These are phyloP conservation scores for Siniperca knerii DNA, from an alignment of 2,113 vertebrate genomes.

Conservation along the genomic window DNA sequence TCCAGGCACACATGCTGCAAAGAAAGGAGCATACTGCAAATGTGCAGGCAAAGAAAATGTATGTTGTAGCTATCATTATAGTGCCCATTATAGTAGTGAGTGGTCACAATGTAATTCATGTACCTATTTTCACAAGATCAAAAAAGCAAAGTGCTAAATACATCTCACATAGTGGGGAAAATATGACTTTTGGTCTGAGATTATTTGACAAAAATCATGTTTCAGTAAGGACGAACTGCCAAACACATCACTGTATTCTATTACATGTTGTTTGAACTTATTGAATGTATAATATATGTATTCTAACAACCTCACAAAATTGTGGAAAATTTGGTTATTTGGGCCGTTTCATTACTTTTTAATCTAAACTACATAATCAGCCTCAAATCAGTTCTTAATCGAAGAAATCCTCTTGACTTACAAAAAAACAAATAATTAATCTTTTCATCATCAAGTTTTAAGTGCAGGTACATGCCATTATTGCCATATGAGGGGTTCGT, in stretches of 20 bases:
- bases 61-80: not conserved
- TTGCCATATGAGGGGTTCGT: slow-evolving; percentile 52
- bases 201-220: not conserved
- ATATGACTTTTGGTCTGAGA: not conserved
- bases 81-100: too few relatives aligned
- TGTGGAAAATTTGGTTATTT: not conserved
- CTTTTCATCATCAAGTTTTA: not conserved
- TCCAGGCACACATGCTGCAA: slow-evolving; percentile 97
- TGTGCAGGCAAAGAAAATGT: not conserved
- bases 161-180: not conserved
- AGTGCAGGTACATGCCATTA: not conserved
- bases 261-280: not conserved
- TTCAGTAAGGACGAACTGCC: not conserved
- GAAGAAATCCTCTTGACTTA: not conserved
- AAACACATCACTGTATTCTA: not conserved
- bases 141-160: not conserved
- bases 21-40: slow-evolving; percentile 5
- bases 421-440: not conserved
- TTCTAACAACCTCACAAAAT: not conserved
- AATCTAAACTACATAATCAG: not conserved
- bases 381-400: not conserved
- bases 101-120: not conserved
- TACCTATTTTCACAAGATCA: not conserved
- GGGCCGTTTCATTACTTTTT: not conserved
- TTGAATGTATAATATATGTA: not conserved